Evolutionary conservation across 2,113 vertebrate genomes (phyloP), one percentile per base, ranked within the genome.

Genomic region (human (Homo sapiens)): DNA sequence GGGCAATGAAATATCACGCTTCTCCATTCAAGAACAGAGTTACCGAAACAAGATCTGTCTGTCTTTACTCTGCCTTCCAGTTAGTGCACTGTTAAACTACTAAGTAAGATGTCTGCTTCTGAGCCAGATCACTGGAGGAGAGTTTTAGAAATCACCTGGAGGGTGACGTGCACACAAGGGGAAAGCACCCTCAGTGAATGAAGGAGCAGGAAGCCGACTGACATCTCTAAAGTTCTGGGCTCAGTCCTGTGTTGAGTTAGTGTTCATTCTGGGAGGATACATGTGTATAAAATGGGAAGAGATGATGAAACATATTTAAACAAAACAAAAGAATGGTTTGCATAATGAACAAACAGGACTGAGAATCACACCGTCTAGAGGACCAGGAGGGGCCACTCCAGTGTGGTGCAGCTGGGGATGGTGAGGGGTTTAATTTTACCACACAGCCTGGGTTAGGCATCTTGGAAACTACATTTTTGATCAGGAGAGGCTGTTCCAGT

Each of bases 31-130:
- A 79, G 52, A 75, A 64, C 16, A 11, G n/a, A 82, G 55, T 93
- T 80, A 72, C 9, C 84, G 80, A 93, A 93, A 84, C 27, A 83
- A 89, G 89, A 88, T 75, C 88, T 94, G 72, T 80, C 55, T 92
- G 80, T 35, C 66, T 17, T 68, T n/a, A 14, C 61, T 70, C 76
- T 84, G 35, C 30, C 76, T 92, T 83, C 57, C 35, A 87, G 55
- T 66, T 83, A 80, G 75, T 78, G 4, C 20, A 70, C 84, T 92
- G 48, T 45, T 86, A 72, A 82, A 88, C 66, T 83, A 88, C 66
- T 87, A 89, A 93, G 22, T 40, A 78, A 82, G 20, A 89, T 2
- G 5, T 72, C 68, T 87, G 76, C 43, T 87, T 96, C 11, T 43
- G 89, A 52, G 35, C 40, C 79, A 61, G 27, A 23, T 27, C 17